These are phyloP conservation scores for Limulus polyphemus DNA, from an alignment of 2,888 invertebrate genomes.

Conservation along the genomic window DNA sequence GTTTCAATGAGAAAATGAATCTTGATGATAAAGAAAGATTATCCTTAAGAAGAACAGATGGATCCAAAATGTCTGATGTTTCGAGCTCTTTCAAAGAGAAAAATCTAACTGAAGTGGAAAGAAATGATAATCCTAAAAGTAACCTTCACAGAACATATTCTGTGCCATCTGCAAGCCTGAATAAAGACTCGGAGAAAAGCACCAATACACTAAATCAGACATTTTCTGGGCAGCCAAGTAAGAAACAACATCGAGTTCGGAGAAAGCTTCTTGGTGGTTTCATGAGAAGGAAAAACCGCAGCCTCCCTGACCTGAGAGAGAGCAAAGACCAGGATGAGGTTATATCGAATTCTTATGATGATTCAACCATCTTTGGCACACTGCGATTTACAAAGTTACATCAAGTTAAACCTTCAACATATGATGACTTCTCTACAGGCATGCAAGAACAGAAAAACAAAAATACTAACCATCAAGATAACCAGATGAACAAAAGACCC, in stretches of 20 bases:
- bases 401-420: too few relatives aligned
- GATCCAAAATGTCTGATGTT: background rate
- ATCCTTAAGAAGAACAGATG: conserved; percentile 1
- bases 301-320: conserved; percentile 82
- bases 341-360: conserved; percentile 11
- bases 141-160: conserved; percentile 2
- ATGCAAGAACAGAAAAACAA: too few relatives aligned
- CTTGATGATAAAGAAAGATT: conserved; percentile 13
- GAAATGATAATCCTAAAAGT: background rate
- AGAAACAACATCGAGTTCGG: conserved; percentile 80
- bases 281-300: conserved; percentile 72
- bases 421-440: too few relatives aligned
- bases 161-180: conserved; percentile 3
- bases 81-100: background rate
- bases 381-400: too few relatives aligned
- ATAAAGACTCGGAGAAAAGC: background rate
- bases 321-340: conserved; percentile 35
- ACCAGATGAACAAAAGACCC: too few relatives aligned
- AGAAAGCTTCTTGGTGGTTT: conserved; percentile 80
- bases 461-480: too few relatives aligned
- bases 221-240: conserved; percentile 32
- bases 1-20: conserved; percentile 14
- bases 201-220: conserved; percentile 1
- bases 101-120: conserved; percentile 3
- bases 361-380: conserved; percentile 10